Evolutionary conservation across 2,113 vertebrate genomes (phyloP).

Genomic region (Rhagologus leucostigma): DNA sequence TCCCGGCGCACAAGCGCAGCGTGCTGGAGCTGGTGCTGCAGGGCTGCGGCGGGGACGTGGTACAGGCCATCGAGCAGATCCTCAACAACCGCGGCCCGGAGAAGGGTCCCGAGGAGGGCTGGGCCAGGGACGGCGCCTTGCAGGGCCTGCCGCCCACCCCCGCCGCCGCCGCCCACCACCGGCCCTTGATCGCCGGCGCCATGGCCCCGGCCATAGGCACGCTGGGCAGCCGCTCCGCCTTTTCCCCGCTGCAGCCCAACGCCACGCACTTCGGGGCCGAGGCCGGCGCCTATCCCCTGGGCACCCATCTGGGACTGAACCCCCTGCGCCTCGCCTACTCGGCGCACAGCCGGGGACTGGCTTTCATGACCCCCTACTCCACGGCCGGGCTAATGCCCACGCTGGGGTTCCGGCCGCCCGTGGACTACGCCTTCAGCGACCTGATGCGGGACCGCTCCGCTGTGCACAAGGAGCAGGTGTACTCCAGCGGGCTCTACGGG

Average conservation of each 20-base stretch:
- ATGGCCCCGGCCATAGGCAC: constrained; percentile 84
- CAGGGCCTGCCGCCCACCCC: constrained; percentile 75
- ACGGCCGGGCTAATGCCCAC: constrained; percentile 95
- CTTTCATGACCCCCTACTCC: constrained; percentile 98
- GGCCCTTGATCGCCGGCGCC: constrained; percentile 89
- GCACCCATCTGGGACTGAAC: constrained; percentile 92
- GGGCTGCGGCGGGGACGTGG: constrained; percentile 96
- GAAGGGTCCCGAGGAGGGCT: constrained; percentile 81
- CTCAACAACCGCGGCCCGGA: constrained; percentile 85
- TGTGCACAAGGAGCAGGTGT: constrained; percentile 92
- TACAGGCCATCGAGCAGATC: constrained; percentile 99
- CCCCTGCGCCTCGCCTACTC: constrained; percentile 96
- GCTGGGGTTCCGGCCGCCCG: constrained; percentile 93
- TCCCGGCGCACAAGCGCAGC: constrained; percentile 94
- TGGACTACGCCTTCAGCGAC: constrained; percentile 99
- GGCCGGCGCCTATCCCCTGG: constrained; percentile 85
- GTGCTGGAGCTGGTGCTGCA: constrained; percentile 96
- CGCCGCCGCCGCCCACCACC: constrained; percentile 74
- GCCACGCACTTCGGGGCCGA: constrained; percentile 90
- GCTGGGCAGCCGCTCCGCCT: constrained; percentile 94
- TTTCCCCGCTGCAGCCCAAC: constrained; percentile 94
- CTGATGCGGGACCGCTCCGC: constrained; percentile 93
- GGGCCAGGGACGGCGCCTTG: constrained; percentile 81
- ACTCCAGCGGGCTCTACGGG: constrained; percentile 87
- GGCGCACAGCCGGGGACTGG: constrained; percentile 92